A percentile compares a stretch with the other conserved stretches of the same genome.
phyloP scores from a whole-genome alignment of 1,140 invertebrate genomes.

The Drosophila chauvacae region DNA sequence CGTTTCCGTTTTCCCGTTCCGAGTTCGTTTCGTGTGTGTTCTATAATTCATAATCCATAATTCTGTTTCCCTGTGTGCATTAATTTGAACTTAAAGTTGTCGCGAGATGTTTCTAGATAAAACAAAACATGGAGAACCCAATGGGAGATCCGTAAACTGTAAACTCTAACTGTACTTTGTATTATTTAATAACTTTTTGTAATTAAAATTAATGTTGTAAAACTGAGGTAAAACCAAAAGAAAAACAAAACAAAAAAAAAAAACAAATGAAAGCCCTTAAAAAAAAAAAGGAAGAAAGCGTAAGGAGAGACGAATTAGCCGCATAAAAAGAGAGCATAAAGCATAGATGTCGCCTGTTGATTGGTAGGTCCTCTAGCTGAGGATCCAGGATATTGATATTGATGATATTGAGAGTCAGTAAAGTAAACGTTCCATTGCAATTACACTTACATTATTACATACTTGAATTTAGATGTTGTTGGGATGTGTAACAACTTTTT shows the following conservation, averaged over 20 bases:
- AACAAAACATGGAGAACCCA: conserved; percentile 37
- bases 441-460: conserved; percentile 66
- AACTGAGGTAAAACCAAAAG: conserved; percentile 73
- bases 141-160: conserved; percentile 47
- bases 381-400: conserved; percentile 47
- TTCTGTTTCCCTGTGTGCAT: conserved; percentile 72
- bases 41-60: conserved; percentile 53
- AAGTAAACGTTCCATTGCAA: conserved; percentile 75
- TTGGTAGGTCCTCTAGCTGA: conserved; percentile 36
- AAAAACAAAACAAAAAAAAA: conserved; percentile 4
- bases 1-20: conserved; percentile 30
- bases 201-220: conserved; percentile 81
- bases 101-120: conserved; percentile 42
- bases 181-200: conserved; percentile 67
- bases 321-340: conserved; percentile 63
- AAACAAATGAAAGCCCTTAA: conserved; percentile 25
- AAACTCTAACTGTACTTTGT: conserved; percentile 63
- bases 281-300: conserved; percentile 15
- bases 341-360: conserved; percentile 50
- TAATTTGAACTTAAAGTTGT: conserved; percentile 82
- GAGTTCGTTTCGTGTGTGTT: conserved; percentile 48
- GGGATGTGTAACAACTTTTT: conserved; percentile 63
- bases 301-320: conserved; percentile 36
- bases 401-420: conserved; percentile 44
- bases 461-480: conserved; percentile 77